Percentiles rank a stretch among this genome's conserved stretches.
Conservation (phyloP, 2,113 vertebrate species). For the Acanthochromis polyacanthus region DNA sequence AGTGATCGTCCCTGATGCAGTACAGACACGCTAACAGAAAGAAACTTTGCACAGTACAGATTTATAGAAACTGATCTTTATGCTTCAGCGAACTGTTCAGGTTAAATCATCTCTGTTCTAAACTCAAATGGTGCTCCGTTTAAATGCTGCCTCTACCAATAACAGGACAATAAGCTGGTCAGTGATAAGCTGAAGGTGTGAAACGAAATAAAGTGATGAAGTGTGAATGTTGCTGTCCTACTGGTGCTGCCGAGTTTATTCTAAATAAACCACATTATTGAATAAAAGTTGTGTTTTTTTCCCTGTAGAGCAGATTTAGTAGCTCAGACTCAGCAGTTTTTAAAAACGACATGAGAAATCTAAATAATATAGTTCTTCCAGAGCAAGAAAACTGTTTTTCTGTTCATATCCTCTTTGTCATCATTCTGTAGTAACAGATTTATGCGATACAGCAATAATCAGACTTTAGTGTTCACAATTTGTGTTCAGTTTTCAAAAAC, state of each 20-base stretch:
- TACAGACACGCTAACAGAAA: background rate
- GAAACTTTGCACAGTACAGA: conserved; percentile 5
- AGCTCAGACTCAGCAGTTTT: too few species aligned
- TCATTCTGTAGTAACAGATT: too few species aligned
- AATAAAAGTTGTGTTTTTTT: background rate
- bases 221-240: conserved; percentile 45
- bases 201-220: conserved; percentile 38
- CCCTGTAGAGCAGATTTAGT: background rate
- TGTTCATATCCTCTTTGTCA: too few species aligned
- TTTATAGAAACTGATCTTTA: conserved; percentile 1
- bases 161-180: conserved; percentile 65
- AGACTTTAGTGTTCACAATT: too few species aligned
- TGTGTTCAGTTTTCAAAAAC: too few species aligned
- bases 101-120: conserved; percentile 14
- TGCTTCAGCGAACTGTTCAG: background rate
- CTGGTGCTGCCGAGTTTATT: conserved; percentile 66
- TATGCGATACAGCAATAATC: too few species aligned
- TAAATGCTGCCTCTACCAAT: conserved; percentile 31
- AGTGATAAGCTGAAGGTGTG: conserved; percentile 48
- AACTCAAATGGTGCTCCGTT: conserved; percentile 57
- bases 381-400: too few species aligned
- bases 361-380: background rate
- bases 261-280: conserved; percentile 70
- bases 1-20: background rate
- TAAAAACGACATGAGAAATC: too few species aligned